phyloP scores from a whole-genome alignment of 2,113 vertebrate genomes.

The Chloropsis cyanopogon region DNA sequence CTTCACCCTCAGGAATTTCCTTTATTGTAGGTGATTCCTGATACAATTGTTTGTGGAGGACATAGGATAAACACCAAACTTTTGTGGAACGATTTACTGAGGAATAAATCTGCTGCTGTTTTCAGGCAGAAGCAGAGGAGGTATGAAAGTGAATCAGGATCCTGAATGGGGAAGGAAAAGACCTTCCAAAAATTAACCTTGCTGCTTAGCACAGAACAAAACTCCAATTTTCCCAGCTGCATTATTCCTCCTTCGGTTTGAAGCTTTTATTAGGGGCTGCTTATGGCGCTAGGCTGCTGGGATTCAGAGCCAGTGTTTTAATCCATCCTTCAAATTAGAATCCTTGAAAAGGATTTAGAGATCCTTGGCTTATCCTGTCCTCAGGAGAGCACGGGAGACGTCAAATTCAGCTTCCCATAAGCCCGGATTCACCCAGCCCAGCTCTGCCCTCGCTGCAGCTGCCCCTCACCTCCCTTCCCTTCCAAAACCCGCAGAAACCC shows the following conservation, averaged over 20 bases:
- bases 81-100: neutral
- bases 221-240: neutral
- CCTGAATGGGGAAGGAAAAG: neutral
- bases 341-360: neutral
- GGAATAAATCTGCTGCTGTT: neutral
- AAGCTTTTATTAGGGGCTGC: neutral
- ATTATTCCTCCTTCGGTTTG: neutral
- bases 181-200: neutral
- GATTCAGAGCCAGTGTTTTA: neutral
- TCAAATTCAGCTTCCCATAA: neutral
- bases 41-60: too few species aligned
- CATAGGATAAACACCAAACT: neutral
- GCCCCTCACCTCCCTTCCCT: neutral
- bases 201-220: neutral
- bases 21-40: neutral
- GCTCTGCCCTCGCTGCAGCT: neutral
- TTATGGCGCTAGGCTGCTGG: neutral
- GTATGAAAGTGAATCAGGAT: neutral
- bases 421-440: neutral
- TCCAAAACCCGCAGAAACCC: fast-evolving
- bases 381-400: neutral
- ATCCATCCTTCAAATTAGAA: constrained; percentile 3
- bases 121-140: neutral
- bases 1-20: neutral
- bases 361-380: neutral